Conservation (phyloP, 2,888 invertebrate genomes). For the Ephialtes manifestator region DNA sequence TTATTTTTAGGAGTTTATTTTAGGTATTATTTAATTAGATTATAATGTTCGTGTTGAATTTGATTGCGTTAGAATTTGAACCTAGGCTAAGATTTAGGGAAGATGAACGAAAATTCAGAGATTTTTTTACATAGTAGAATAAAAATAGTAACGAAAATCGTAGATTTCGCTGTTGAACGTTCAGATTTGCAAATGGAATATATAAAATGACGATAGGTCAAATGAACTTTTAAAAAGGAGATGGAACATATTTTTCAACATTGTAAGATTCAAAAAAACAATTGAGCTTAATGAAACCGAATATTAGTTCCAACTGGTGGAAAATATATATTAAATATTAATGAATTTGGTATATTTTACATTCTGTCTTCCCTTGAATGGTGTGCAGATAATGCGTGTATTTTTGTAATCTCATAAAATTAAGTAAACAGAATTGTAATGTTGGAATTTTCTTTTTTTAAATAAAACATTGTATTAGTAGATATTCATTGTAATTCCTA, state of each 20-base stretch:
- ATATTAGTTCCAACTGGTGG: neutral
- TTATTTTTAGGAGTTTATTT: neutral
- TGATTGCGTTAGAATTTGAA: too few relatives aligned
- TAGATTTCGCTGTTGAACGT: neutral
- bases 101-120: too few relatives aligned
- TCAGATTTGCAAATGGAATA: neutral
- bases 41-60: neutral
- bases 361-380: constrained; percentile 22
- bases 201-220: neutral
- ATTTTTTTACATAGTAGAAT: too few relatives aligned
- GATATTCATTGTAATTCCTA: constrained; percentile 9
- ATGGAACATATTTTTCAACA: neutral
- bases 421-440: constrained; percentile 9
- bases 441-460: neutral
- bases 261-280: neutral
- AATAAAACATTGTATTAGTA: neutral
- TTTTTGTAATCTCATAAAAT: constrained; percentile 61
- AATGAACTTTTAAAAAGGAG: neutral
- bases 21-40: neutral
- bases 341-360: constrained; percentile 1
- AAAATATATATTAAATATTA: constrained; percentile 4
- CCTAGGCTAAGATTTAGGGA: too few relatives aligned
- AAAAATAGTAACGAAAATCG: too few relatives aligned
- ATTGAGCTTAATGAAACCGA: neutral
- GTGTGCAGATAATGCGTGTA: constrained; percentile 44